Conservation (phyloP, 64 coral and sea anemone genomes). For the Stylophora pistillata region DNA sequence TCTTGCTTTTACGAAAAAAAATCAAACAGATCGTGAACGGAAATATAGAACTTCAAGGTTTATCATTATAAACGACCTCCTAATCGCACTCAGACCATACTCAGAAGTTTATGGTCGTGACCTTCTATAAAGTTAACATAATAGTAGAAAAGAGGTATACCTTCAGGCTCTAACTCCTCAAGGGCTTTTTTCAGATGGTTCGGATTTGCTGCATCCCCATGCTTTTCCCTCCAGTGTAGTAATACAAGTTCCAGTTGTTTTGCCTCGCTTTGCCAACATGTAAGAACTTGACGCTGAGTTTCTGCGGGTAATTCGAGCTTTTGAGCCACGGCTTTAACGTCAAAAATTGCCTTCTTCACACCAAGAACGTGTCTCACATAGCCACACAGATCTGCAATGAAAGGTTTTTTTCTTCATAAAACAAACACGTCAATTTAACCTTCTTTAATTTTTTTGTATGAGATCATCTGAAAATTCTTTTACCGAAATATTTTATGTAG, state of each 20-base stretch:
- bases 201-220: neutral
- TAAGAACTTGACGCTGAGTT: conserved; percentile 1
- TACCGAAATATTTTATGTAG: too few species aligned
- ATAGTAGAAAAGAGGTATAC: neutral
- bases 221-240: neutral
- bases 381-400: conserved; percentile 16
- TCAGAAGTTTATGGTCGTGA: too few species aligned
- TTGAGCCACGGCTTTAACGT: conserved; percentile 6
- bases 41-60: too few species aligned
- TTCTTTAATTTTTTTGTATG: too few species aligned
- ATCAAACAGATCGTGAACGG: too few species aligned
- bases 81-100: too few species aligned
- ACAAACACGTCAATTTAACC: too few species aligned
- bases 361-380: neutral
- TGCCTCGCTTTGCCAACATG: conserved; percentile 2
- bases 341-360: neutral
- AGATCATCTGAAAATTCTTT: too few species aligned
- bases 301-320: conserved; percentile 5
- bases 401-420: too few species aligned
- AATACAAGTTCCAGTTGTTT: conserved; percentile 20
- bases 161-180: conserved; percentile 2
- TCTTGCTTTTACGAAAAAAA: too few species aligned
- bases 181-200: conserved; percentile 7
- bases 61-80: too few species aligned
- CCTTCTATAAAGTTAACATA: too few species aligned